Conservation (phyloP, 64 coral and sea anemone genomes). For the Acropora yongei region DNA sequence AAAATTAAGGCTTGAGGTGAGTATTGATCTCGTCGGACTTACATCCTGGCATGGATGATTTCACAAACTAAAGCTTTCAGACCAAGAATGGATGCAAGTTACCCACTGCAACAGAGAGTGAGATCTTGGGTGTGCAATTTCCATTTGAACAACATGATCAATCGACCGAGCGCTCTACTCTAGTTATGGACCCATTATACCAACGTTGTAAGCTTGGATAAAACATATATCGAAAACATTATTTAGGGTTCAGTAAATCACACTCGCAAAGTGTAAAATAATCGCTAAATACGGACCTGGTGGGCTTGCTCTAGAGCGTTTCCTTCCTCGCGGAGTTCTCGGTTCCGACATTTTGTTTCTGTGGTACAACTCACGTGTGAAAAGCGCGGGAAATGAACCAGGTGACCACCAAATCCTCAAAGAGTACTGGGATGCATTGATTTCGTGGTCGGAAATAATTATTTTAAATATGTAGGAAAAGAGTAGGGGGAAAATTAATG, state of each 20-base stretch:
- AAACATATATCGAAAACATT: neutral
- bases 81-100: too few species aligned
- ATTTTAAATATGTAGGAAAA: too few species aligned
- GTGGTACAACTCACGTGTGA: constrained; percentile 56
- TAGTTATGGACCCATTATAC: constrained; percentile 40
- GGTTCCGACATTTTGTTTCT: constrained; percentile 75
- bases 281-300: constrained; percentile 45
- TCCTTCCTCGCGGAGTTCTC: constrained; percentile 81
- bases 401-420: constrained; percentile 23
- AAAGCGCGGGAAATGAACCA: constrained; percentile 82
- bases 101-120: too few species aligned
- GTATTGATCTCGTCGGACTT: too few species aligned
- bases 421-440: neutral
- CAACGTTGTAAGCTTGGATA: neutral
- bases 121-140: neutral
- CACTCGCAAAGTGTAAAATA: neutral
- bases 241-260: neutral
- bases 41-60: too few species aligned
- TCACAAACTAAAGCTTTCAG: too few species aligned
- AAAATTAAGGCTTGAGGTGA: too few species aligned
- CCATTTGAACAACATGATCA: neutral
- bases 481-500: too few species aligned
- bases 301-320: constrained; percentile 70
- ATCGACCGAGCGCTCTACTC: neutral
- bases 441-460: too few species aligned